Evolutionary conservation across 2,888 invertebrate species (phyloP), one percentile per base, ranked within the genome.

Genomic region (Andricus curvator): DNA sequence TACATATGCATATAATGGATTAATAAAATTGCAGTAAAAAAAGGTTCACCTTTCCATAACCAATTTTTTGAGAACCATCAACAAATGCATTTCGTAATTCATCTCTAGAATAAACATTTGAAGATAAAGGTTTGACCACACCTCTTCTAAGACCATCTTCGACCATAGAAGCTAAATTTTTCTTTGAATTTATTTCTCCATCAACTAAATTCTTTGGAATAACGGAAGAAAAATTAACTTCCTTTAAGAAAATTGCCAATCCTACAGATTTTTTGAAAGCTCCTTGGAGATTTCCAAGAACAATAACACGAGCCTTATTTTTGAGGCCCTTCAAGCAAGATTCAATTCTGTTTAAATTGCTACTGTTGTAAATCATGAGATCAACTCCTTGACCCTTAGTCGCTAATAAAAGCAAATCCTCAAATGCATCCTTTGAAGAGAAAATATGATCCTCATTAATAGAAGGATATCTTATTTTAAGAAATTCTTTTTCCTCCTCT

Each of bases 321-420:
- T 22, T 68, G 0, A 62, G 29, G 41, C 95, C 95, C 13, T 95
- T 93, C 0, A 95, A 91, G 0, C 95, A 95, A 0, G 95, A 95
- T 56, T 92, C 88, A 0, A 94, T 94, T 44, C 89, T 91, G 1
- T 95, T 96, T 85, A 96, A 94, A 80, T 78, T 56, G 89, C 95
- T 94, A 33, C 81, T 66, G 68, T 79, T 81, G 13, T 82, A 66
- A 25, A 99, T 94, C 0, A 99, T 96, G 80, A 98, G 93, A 88
- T 95, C 94, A 4, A 95, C 94, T 78, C 94, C 94, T 87, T 92
- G 91, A 15, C 94, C 94, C 51, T 91, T 88, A 0, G 94, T 94
- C 33, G 89, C 91, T 66, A 94, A 94, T 85, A 96, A 94, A 80
- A 0, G 98, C 96, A 0, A 95, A 94, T 91, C 97, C 96, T 88